Conservation (phyloP, 1,140 invertebrate species). For the Coenobita brevimanus region DNA sequence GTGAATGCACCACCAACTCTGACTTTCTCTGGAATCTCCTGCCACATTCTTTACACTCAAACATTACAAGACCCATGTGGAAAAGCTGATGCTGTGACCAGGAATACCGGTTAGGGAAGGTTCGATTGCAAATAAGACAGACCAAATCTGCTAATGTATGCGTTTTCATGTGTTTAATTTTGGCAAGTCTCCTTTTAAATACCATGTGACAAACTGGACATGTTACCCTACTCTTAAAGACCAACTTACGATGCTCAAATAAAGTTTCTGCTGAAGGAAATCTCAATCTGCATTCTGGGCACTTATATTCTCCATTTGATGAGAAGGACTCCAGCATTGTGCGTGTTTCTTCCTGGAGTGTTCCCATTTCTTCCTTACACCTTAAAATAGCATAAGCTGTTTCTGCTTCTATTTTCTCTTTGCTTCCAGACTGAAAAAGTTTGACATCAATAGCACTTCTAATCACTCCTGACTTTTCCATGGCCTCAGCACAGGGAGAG, state of each 20-base stretch:
- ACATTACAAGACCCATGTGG: conserved; percentile 83
- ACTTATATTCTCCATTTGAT: conserved; percentile 77
- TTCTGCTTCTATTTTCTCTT: conserved; percentile 19
- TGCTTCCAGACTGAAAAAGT: not conserved
- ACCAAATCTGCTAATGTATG: conserved; percentile 85
- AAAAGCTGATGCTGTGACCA: conserved; percentile 81
- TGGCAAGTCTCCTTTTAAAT: conserved; percentile 85
- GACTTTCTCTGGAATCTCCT: conserved; percentile 57
- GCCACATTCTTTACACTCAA: conserved; percentile 78
- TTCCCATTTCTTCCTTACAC: conserved; percentile 43
- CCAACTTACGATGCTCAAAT: conserved; percentile 77
- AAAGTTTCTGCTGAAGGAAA: conserved; percentile 73
- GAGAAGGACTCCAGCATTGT: conserved; percentile 48
- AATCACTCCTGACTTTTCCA: conserved; percentile 53
- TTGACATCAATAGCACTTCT: conserved; percentile 38
- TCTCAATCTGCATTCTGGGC: conserved; percentile 72
- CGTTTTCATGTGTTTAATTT: conserved; percentile 85
- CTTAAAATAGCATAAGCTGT: not conserved
- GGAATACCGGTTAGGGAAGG: conserved; percentile 71
- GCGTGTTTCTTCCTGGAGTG: conserved; percentile 35
- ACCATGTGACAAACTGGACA: conserved; percentile 87
- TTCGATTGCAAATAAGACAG: conserved; percentile 68
- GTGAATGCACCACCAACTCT: conserved; percentile 69
- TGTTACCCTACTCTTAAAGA: conserved; percentile 74
- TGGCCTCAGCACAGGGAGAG: conserved; percentile 64